phyloP scores from a whole-genome alignment of 2,797 vertebrate genomes.

The Mormyrops boulengeri region DNA sequence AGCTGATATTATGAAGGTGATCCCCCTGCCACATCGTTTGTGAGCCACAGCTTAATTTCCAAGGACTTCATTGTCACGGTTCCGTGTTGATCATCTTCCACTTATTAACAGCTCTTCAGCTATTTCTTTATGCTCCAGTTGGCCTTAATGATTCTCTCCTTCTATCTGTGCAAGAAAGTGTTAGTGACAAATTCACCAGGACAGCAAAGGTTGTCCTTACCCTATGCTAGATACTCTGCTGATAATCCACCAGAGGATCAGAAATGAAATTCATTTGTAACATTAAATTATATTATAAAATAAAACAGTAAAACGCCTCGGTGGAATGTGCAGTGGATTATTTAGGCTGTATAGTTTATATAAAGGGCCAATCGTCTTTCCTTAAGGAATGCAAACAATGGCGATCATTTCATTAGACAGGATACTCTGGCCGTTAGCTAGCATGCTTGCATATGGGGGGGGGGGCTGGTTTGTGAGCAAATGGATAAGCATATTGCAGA shows the following conservation, averaged over 20 bases:
- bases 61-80: background rate
- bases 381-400: background rate
- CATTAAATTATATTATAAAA: background rate
- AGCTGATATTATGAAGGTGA: background rate
- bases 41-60: background rate
- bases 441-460: background rate
- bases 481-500: background rate
- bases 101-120: background rate
- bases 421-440: background rate
- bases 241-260: background rate
- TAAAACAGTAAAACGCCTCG: background rate
- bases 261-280: background rate
- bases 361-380: background rate
- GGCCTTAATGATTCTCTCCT: background rate
- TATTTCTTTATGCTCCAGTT: background rate
- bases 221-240: background rate
- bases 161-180: background rate
- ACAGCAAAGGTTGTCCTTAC: background rate
- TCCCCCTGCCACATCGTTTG: background rate
- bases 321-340: background rate
- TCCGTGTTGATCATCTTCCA: background rate
- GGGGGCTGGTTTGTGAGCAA: background rate
- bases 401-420: background rate
- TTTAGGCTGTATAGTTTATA: background rate
- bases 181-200: background rate